Percentiles rank a stretch among this genome's conserved stretches.
Conservation (phyloP, 2,113 vertebrate genomes). For the Progne subis region DNA sequence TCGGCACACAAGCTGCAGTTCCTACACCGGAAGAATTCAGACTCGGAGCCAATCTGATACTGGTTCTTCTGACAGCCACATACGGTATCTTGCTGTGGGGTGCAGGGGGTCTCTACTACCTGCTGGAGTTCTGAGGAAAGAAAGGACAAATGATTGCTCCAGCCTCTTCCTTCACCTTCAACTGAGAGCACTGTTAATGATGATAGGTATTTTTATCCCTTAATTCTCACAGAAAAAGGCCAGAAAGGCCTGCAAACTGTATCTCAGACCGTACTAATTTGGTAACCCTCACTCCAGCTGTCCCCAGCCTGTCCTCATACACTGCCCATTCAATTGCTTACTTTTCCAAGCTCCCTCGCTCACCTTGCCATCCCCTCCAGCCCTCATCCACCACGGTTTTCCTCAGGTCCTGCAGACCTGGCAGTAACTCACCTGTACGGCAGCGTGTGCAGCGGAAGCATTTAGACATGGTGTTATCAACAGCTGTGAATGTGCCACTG, state of each 20-base stretch:
- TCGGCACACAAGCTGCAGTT: conserved; percentile 41
- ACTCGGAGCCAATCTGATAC: not conserved
- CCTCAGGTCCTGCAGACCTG: not conserved
- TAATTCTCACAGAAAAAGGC: not conserved
- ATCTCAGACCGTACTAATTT: not conserved
- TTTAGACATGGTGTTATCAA: conserved; percentile 33
- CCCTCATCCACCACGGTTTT: not conserved
- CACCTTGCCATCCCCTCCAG: not conserved
- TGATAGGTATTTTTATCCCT: not conserved
- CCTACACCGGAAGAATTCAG: conserved; percentile 23
- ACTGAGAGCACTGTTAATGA: not conserved
- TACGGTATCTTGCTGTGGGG: conserved; percentile 15
- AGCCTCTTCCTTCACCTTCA: not conserved
- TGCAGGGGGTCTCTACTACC: conserved; percentile 26
- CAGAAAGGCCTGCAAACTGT: not conserved
- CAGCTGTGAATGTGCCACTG: conserved; percentile 17
- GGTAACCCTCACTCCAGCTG: not conserved
- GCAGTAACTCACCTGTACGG: not conserved
- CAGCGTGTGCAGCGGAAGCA: conserved; percentile 33
- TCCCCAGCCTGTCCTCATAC: not conserved
- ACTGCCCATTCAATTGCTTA: not conserved
- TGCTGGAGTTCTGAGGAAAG: conserved; percentile 44
- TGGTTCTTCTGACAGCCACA: conserved; percentile 65
- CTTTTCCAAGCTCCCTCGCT: not conserved
- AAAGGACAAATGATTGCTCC: not conserved